Percentiles rank a stretch among this genome's conserved stretches.
Evolutionary conservation across 2,888 invertebrate genomes (phyloP).

Genomic region (Idaea dimidiata): DNA sequence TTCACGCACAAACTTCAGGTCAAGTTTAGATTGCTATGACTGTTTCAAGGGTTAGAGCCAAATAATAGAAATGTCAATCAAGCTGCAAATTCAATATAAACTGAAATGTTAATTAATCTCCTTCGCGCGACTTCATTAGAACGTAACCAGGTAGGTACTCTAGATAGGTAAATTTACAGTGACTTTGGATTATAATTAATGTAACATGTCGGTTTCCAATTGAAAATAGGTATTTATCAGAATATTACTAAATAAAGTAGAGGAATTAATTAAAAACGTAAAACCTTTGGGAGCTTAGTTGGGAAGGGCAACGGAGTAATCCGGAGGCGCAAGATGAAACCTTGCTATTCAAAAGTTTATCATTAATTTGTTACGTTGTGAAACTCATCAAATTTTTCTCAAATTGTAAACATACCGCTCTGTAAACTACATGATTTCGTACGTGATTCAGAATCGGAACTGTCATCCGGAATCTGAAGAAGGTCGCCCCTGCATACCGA

Average conservation of each 20-base stretch:
- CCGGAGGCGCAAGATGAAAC: too few species aligned
- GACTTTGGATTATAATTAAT: not conserved
- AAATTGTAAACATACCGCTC: not conserved
- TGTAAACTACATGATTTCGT: not conserved
- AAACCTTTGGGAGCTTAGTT: too few species aligned
- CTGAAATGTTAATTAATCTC: not conserved
- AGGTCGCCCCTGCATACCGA: slow-evolving; percentile 11
- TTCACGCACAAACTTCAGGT: not conserved
- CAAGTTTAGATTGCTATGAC: not conserved
- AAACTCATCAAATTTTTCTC: too few species aligned
- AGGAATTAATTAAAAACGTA: too few species aligned
- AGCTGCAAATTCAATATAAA: not conserved
- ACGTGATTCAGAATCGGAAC: not conserved
- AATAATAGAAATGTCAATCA: not conserved
- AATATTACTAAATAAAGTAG: too few species aligned
- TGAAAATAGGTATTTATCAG: too few species aligned
- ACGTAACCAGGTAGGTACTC: not conserved
- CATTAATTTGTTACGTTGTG: too few species aligned
- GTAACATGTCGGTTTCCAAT: too few species aligned
- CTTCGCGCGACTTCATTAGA: not conserved
- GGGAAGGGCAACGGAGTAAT: too few species aligned
- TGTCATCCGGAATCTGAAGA: slow-evolving; percentile 16
- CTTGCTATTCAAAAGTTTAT: too few species aligned
- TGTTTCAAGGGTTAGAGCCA: not conserved
- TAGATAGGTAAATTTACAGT: not conserved